phyloP scores from a whole-genome alignment of 2,113 vertebrate species.

The Python bivittatus region DNA sequence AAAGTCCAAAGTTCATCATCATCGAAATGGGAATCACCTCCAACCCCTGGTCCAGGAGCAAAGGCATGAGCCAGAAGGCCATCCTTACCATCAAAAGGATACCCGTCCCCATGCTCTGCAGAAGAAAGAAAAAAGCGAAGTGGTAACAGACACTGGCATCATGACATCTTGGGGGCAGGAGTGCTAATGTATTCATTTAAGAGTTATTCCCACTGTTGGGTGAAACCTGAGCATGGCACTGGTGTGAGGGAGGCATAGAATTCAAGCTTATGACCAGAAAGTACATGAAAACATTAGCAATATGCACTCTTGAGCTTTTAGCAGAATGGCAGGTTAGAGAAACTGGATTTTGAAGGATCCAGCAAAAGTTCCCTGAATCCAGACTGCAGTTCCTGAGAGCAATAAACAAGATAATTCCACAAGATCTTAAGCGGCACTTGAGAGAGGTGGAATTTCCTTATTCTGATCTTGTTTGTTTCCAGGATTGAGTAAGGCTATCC shows the following conservation, averaged over 20 bases:
- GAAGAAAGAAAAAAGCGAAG: constrained; percentile 26
- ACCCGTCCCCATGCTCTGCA: constrained; percentile 95
- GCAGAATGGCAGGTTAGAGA: neutral
- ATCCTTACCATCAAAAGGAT: constrained; percentile 97
- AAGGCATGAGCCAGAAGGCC: constrained; percentile 97
- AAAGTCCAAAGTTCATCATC: constrained; percentile 98
- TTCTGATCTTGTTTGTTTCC: no score
- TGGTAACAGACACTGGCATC: neutral
- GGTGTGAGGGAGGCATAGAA: neutral
- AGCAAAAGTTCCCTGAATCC: neutral
- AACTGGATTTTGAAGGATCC: neutral
- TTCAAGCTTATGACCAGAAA: neutral
- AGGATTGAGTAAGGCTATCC: rapidly evolving
- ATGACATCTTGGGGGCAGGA: neutral
- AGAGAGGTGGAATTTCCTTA: neutral
- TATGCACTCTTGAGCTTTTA: neutral
- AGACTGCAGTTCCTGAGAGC: neutral
- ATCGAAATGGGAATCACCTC: constrained; percentile 97
- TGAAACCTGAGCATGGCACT: neutral
- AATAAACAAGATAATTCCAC: neutral
- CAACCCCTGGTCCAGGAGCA: constrained; percentile 90
- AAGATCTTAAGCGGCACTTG: neutral
- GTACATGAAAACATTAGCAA: neutral
- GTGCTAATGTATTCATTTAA: neutral
- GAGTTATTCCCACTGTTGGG: neutral